A percentile compares a stretch with the other conserved stretches of the same genome.
Evolutionary conservation across 2,797 vertebrate species (phyloP).

Genomic region (Onychomys leucogaster): DNA sequence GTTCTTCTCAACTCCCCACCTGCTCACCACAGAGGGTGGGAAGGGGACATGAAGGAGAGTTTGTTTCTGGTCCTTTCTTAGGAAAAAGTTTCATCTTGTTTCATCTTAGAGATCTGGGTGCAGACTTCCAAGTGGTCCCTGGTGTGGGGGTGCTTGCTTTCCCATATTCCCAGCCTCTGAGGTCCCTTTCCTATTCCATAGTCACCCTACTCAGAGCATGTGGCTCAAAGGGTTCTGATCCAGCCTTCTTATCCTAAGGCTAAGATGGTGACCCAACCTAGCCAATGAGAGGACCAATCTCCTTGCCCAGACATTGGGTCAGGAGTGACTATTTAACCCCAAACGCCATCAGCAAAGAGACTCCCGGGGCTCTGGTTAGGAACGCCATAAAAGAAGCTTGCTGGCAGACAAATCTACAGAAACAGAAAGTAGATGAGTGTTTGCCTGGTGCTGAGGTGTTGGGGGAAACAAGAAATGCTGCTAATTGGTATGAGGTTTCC

Average conservation of each 20-base stretch:
- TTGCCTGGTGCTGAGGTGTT: neutral
- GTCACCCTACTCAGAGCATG: neutral
- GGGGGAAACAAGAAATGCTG: neutral
- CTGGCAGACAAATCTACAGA: neutral
- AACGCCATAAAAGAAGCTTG: neutral
- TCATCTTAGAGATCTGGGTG: neutral
- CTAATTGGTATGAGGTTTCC: conserved; percentile 12
- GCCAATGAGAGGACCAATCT: neutral
- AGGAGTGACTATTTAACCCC: neutral
- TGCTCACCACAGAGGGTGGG: neutral
- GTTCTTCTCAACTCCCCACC: neutral
- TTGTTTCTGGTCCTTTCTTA: neutral
- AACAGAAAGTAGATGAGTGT: neutral
- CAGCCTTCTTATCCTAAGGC: neutral
- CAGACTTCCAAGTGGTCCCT: neutral
- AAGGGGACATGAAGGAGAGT: neutral
- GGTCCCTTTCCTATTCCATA: neutral
- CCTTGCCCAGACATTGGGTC: neutral
- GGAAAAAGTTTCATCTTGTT: neutral
- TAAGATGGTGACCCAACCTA: neutral
- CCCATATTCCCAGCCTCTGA: neutral
- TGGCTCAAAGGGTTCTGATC: neutral
- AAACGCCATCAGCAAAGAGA: neutral
- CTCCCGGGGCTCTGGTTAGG: neutral
- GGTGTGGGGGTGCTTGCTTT: neutral